Base-by-base conservation (phyloP, 2,113 vertebrate species). In the Sclerurus mexicanus region DNA sequence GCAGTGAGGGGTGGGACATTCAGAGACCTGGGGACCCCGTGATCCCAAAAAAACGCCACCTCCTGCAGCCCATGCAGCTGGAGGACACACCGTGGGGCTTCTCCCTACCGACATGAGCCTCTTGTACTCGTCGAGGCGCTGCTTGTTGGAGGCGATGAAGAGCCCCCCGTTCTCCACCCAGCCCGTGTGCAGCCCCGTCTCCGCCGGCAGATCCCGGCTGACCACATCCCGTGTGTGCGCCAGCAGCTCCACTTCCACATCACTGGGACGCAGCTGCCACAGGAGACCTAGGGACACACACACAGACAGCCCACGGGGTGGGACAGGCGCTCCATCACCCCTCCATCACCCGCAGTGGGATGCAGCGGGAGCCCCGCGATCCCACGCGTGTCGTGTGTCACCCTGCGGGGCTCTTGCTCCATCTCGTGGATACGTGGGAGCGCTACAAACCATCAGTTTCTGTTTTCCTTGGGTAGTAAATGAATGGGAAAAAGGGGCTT, bases 91-190 rank as follows among this genome's bases (percentile, higher is more conserved):
- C 2, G 3, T 25, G 35, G 49, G 24, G 28, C 24, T 11, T 33
- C 74, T 80, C 33, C 98, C 72, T 98, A 99, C 99, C 97, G 99
- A 99, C 99, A 99, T 99, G 81, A 99, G 99, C n/a, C 99, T 98
- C 83, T 99, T 99, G 98, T 99, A 99, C 92, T 99, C 99, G 1
- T 99, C 99, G 89, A 99, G 97, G 9, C 99, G 98, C 96, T 99
- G 99, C 91, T 98, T 98, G 98, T 98, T 99, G 96, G 99, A 99
- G 22, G 99, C 99, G 2, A 99, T 99, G 97, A 99, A 99, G 84
- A 99, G 99, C 47, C 99, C 99, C 1, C 99, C 99, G 1, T 99
- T 99, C 97, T 99, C 97, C 94, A 99, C 98, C 99, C 99, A 99
- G 79, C 99, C 99, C 0, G 99, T 99, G 94, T 99, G 98, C 69